Conservation (phyloP, 2,797 vertebrate species). For the Scolopax rusticola region DNA sequence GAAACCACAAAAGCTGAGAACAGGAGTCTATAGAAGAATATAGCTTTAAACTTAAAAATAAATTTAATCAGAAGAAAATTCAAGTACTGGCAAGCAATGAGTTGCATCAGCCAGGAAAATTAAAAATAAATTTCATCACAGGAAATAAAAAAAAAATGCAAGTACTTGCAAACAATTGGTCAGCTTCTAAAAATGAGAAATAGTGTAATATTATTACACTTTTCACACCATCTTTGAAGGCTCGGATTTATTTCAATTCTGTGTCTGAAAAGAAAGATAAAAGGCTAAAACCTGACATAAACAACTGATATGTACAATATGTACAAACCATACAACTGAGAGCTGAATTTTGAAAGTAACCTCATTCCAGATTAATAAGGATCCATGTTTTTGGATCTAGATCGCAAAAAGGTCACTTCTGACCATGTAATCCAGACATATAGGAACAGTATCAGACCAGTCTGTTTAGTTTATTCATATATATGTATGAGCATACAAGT, state of each 20-base stretch:
- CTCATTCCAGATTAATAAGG: not conserved
- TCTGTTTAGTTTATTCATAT: not conserved
- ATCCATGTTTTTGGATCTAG: not conserved
- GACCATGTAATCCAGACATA: not conserved
- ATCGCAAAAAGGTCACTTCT: not conserved
- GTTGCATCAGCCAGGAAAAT: not conserved
- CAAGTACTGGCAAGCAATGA: not conserved
- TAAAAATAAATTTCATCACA: not conserved
- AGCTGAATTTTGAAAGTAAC: not conserved
- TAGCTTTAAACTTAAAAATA: not conserved
- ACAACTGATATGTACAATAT: not conserved
- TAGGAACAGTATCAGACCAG: not conserved
- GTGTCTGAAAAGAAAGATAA: not conserved
- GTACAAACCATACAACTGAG: accelerated
- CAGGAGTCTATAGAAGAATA: not conserved
- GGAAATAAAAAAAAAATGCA: not conserved
- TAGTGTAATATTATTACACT: not conserved
- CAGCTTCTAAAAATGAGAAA: not conserved
- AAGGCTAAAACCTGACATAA: not conserved
- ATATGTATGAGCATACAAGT: too few species aligned
- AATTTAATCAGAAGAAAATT: not conserved
- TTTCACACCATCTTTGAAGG: not conserved
- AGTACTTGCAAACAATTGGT: not conserved
- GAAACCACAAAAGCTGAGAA: not conserved
- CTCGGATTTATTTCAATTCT: not conserved